Conservation (phyloP, 35 echinoderm and acorn worm species). For the Stichopus chloronotus region DNA sequence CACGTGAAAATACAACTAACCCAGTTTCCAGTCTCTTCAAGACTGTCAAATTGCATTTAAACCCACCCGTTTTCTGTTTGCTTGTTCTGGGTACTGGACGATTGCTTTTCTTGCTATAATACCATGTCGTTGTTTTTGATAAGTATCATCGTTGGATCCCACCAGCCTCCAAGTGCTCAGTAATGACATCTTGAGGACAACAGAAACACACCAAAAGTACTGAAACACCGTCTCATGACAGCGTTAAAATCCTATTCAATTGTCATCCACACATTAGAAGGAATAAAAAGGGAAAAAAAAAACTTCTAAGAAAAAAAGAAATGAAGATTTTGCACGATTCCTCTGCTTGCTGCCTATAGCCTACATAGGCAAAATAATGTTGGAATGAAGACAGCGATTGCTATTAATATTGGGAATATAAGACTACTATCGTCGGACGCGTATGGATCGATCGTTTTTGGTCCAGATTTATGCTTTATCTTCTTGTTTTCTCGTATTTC, state of each 20-base stretch:
- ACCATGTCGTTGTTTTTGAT: no score
- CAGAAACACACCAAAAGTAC: constrained; percentile 22
- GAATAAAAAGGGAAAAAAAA: background rate
- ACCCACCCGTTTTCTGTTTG: no score
- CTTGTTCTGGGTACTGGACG: no score
- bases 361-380: constrained; percentile 98
- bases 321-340: constrained; percentile 1
- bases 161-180: no score
- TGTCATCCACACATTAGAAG: background rate
- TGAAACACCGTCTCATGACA: background rate
- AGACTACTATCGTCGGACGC: constrained; percentile 94
- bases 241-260: background rate
- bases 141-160: no score
- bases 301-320: background rate
- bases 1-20: background rate
- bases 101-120: no score
- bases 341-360: constrained; percentile 59
- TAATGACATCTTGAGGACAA: background rate
- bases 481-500: constrained; percentile 46
- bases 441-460: constrained; percentile 95
- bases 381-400: constrained; percentile 96
- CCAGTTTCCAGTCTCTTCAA: no score
- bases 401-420: constrained; percentile 92
- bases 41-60: no score
- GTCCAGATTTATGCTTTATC: constrained; percentile 80